A percentile compares a stretch with the other conserved stretches of the same genome.
phyloP scores from a whole-genome alignment of 1,140 invertebrate genomes.

The Magallana gigas region DNA sequence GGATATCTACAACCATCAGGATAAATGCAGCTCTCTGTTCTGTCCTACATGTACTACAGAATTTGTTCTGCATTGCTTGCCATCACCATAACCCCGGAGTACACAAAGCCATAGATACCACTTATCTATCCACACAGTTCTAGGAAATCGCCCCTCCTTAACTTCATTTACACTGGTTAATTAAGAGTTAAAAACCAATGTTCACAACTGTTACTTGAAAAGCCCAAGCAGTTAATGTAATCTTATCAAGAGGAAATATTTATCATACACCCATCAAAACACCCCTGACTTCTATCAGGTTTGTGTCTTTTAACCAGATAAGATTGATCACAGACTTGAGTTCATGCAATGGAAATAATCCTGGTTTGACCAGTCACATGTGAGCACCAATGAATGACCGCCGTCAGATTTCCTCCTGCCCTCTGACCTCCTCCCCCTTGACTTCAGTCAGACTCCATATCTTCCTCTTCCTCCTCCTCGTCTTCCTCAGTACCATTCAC shows the following conservation, averaged over 20 bases:
- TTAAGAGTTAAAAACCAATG: not conserved
- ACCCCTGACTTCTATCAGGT: not conserved
- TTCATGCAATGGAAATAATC: constrained; percentile 4
- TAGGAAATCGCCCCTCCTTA: not conserved
- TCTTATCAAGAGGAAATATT: not conserved
- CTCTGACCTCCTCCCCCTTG: not conserved
- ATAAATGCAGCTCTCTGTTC: not conserved
- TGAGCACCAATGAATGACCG: not conserved
- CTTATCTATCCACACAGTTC: not conserved
- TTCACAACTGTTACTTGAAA: not conserved
- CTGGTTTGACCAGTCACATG: constrained; percentile 20
- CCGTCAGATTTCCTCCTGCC: not conserved
- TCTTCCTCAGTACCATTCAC: not conserved
- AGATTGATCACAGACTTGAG: constrained; percentile 3
- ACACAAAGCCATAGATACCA: not conserved
- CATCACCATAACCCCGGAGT: not conserved
- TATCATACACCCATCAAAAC: no score
- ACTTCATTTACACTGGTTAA: not conserved
- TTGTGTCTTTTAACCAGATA: not conserved
- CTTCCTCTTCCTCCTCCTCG: constrained; percentile 41
- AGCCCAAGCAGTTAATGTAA: not conserved
- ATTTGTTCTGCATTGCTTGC: not conserved
- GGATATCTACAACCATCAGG: constrained; percentile 21
- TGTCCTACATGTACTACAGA: not conserved
- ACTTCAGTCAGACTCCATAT: constrained; percentile 39